Evolutionary conservation across 2,888 invertebrate species (phyloP).

Genomic region (Platycheirus rosarum): DNA sequence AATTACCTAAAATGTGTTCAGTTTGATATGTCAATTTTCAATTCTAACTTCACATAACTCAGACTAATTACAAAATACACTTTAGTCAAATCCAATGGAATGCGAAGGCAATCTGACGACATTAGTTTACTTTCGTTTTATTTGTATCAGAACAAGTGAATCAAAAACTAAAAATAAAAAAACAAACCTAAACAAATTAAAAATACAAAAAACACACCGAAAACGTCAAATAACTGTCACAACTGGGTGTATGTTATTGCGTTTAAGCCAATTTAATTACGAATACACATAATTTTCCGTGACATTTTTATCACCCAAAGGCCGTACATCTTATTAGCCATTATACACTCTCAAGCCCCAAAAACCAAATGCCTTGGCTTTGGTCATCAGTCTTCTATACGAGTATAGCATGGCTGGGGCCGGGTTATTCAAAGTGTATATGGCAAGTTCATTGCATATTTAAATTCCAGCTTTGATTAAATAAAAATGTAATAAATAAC

Average conservation of each 20-base stretch:
- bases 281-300: conserved; percentile 62
- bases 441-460: conserved; percentile 43
- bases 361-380: conserved; percentile 5
- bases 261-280: conserved; percentile 67
- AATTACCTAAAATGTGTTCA: too few relatives aligned
- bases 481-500: conserved; percentile 70
- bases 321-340: conserved; percentile 28
- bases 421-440: conserved; percentile 19
- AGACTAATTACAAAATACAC: conserved; percentile 58
- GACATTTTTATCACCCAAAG: conserved; percentile 67
- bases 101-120: not conserved
- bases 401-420: not conserved
- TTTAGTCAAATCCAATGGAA: conserved; percentile 14
- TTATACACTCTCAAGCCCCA: conserved; percentile 8
- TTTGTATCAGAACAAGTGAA: not conserved
- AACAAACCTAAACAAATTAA: not conserved
- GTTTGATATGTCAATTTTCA: too few relatives aligned
- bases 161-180: not conserved
- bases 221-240: conserved; percentile 66
- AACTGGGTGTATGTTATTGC: conserved; percentile 52
- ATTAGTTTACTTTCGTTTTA: not conserved
- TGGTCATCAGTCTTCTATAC: conserved; percentile 29
- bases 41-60: conserved; percentile 38
- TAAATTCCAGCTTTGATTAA: conserved; percentile 60
- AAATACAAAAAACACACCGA: not conserved